Evolutionary conservation across 2,888 invertebrate species (phyloP).

Genomic region (Autographa pulchrina): DNA sequence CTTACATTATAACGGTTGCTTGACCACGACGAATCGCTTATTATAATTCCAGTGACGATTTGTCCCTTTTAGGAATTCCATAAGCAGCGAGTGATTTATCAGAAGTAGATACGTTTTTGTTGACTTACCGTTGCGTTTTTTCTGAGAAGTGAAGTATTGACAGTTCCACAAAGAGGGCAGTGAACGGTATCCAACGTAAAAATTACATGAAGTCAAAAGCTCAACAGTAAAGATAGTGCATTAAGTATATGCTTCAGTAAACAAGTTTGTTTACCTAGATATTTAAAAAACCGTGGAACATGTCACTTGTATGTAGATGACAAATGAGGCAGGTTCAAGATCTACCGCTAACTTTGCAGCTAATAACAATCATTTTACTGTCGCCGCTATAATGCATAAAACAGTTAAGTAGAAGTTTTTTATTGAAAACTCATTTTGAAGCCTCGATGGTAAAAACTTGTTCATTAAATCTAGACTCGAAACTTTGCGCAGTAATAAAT

Average conservation of each 20-base stretch:
- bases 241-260: constrained; percentile 7
- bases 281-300: background rate
- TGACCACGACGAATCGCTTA: constrained; percentile 60
- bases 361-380: constrained; percentile 8
- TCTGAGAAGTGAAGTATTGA: constrained; percentile 11
- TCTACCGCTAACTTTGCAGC: constrained; percentile 14
- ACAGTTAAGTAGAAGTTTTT: constrained; percentile 15
- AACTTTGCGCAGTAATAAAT: background rate
- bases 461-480: background rate
- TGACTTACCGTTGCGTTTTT: constrained; percentile 12
- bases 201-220: constrained; percentile 5
- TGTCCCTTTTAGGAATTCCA: constrained; percentile 57
- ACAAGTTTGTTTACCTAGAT: constrained; percentile 7
- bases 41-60: constrained; percentile 69
- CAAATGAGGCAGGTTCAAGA: constrained; percentile 10
- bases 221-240: constrained; percentile 11
- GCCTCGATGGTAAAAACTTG: background rate
- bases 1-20: constrained; percentile 66
- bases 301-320: background rate
- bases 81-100: constrained; percentile 20
- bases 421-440: background rate
- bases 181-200: constrained; percentile 8
- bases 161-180: constrained; percentile 18
- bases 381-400: constrained; percentile 9
- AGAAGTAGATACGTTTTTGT: constrained; percentile 14